Percentiles rank a stretch among this genome's conserved stretches.
Evolutionary conservation across 2,797 vertebrate species (phyloP).

Genomic region (Eospalax fontanierii): DNA sequence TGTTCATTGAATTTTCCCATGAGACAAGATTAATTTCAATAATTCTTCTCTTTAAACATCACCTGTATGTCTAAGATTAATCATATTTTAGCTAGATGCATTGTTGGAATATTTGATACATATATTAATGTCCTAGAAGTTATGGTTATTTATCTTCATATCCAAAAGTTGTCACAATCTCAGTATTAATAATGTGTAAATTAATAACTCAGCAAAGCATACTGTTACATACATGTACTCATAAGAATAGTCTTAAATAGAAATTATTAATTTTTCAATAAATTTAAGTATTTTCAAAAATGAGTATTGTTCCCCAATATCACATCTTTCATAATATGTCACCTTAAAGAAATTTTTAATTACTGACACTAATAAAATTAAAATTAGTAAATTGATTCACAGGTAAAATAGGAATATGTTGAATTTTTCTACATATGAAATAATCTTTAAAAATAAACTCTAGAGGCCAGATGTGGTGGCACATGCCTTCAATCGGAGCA

Average conservation of each 20-base stretch:
- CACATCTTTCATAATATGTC: background rate
- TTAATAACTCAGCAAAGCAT: slow-evolving; percentile 16
- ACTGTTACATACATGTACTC: slow-evolving; percentile 25
- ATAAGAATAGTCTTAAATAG: background rate
- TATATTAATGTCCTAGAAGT: slow-evolving; percentile 74
- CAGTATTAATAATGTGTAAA: slow-evolving; percentile 54
- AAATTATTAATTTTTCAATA: background rate
- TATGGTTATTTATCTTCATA: slow-evolving; percentile 76
- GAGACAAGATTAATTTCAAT: slow-evolving; percentile 73
- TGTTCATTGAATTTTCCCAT: slow-evolving; percentile 30
- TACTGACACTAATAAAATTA: background rate
- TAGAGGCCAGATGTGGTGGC: no score
- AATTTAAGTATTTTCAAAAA: background rate
- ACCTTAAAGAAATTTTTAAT: slow-evolving; percentile 3
- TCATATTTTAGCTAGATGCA: slow-evolving; percentile 63
- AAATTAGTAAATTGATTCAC: background rate
- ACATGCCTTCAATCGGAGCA: no score
- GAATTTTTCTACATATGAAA: background rate
- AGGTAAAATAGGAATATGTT: background rate
- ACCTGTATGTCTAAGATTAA: slow-evolving; percentile 68
- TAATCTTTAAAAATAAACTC: background rate
- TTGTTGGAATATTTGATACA: slow-evolving; percentile 72
- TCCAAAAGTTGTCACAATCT: slow-evolving; percentile 63
- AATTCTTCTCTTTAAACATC: slow-evolving; percentile 63
- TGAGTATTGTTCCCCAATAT: background rate